phyloP scores from a whole-genome alignment of 2,113 vertebrate genomes.

The Thamnophis sirtalis region DNA sequence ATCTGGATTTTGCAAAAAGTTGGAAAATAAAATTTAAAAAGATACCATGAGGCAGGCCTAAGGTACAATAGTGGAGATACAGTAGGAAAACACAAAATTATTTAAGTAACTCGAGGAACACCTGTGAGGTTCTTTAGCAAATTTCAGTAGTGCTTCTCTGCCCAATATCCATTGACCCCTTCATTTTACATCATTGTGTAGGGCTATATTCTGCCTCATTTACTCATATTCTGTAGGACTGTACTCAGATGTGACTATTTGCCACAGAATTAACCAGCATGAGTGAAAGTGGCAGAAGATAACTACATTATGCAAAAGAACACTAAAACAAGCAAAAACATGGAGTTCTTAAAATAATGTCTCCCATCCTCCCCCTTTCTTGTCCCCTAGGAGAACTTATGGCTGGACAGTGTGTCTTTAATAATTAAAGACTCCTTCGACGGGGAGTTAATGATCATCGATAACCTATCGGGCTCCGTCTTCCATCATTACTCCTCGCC shows the following conservation, averaged over 20 bases:
- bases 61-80: conserved; percentile 23
- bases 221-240: conserved; percentile 19
- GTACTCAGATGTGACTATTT: conserved; percentile 15
- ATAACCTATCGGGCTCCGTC: conserved; percentile 98
- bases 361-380: conserved; percentile 74
- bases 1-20: conserved; percentile 25
- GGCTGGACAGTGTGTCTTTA: conserved; percentile 99
- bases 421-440: conserved; percentile 99
- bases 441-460: conserved; percentile 98
- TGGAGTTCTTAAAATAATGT: conserved; percentile 67
- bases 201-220: conserved; percentile 38
- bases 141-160: neutral
- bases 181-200: neutral
- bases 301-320: conserved; percentile 52
- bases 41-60: conserved; percentile 29
- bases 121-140: conserved; percentile 41
- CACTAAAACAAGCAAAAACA: conserved; percentile 45
- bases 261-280: conserved; percentile 39
- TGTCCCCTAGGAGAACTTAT: conserved; percentile 94
- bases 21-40: conserved; percentile 33
- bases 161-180: conserved; percentile 40
- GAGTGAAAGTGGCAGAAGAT: conserved; percentile 56
- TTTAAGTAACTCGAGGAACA: conserved; percentile 23
- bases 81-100: conserved; percentile 35
- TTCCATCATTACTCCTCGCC: conserved; percentile 98